These are phyloP conservation scores for Emydura subglobosa DNA, from an alignment of 2,113 vertebrate species.

Conservation along the genomic window DNA sequence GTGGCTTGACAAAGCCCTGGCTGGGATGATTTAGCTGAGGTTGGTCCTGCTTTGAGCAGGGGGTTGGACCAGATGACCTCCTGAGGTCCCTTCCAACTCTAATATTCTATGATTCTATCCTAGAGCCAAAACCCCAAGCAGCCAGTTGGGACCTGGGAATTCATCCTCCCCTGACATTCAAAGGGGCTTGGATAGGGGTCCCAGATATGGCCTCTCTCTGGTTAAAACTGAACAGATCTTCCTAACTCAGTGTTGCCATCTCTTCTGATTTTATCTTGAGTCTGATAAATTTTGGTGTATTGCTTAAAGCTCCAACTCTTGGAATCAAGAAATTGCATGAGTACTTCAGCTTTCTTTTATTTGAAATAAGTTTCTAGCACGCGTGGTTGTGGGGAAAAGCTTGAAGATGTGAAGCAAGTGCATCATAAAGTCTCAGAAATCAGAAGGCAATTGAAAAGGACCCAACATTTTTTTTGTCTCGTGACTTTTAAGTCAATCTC, in stretches of 20 bases:
- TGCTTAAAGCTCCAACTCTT: background rate
- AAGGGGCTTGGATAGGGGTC: background rate
- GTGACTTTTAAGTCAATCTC: background rate
- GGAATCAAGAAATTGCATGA: background rate
- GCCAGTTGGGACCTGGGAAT: background rate
- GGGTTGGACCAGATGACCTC: too few relatives aligned
- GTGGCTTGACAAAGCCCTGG: too few relatives aligned
- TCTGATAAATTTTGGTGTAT: background rate
- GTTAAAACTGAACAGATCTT: background rate
- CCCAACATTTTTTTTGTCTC: background rate
- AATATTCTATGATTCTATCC: too few relatives aligned
- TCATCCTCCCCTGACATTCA: background rate
- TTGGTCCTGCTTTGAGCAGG: too few relatives aligned
- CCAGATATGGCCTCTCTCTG: background rate
- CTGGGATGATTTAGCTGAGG: too few relatives aligned
- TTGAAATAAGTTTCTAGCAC: background rate
- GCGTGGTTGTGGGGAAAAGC: background rate
- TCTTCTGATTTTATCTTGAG: background rate
- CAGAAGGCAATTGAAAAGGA: background rate
- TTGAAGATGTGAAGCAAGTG: background rate
- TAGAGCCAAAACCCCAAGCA: background rate
- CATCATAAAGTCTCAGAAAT: background rate
- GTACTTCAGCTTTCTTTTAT: background rate
- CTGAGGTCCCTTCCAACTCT: too few relatives aligned
- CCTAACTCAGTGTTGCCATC: background rate